Evolutionary conservation across 2,113 vertebrate genomes (phyloP), one percentile per base, ranked within the genome.

Genomic region (Danionella cerebrum): DNA sequence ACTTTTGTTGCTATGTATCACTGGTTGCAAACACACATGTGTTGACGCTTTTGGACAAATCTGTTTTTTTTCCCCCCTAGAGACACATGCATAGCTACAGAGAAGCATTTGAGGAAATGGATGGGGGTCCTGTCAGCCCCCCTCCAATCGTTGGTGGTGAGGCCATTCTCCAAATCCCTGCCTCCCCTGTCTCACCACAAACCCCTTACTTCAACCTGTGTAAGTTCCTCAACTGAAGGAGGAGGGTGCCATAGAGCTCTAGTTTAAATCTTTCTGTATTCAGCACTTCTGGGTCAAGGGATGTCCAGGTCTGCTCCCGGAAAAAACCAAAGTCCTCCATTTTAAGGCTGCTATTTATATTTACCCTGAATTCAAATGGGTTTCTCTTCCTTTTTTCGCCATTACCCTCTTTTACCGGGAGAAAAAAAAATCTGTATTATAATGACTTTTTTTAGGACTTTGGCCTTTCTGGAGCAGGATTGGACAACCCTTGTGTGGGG

Each of bases 11-110:
- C n/a, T n/a, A n/a, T n/a, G n/a, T n/a, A n/a, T n/a, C n/a, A n/a
- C n/a, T n/a, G n/a, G n/a, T 47, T 9, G 3, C 14, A 11, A 33
- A 31, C 29, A 18, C 29, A 19, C 14, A 27, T 60, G 29, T 48
- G 14, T 66, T 9, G 45, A 9, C 67, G 47, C 50, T 29, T 24
- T 14, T 65, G 38, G 72, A 12, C 63, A n/a, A 63, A 16, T 71
- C 5, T 19, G 5, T 80, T n/a, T 64, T 82, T 42, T 44, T 29
- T 54, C 54, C 55, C 19, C 0, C 82, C n/a, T n/a, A 98, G 96
- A 93, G 90, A 83, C 90, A 95, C 73, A 92, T 99, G 79, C 96
- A 99, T 83, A 99, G 96, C 83, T 99, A 99, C 86, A 92, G 92
- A 58, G 96, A 99, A 59, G 96, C 96, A 63, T 99, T 97, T 0